Base-by-base conservation (phyloP, 2,797 vertebrate species). In the Spinus olivaceus region DNA sequence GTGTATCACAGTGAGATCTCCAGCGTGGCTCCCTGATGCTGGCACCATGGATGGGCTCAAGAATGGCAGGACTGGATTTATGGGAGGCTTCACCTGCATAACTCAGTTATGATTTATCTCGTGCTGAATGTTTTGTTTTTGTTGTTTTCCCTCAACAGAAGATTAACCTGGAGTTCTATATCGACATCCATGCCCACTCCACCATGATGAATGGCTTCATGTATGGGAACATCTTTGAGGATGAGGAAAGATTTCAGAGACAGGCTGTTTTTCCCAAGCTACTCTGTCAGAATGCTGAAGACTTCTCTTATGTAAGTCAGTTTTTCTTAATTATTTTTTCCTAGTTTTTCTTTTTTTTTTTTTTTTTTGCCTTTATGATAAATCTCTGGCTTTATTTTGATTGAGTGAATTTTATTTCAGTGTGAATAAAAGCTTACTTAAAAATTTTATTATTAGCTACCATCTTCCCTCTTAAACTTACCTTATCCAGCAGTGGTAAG, bases 121-220 rank as follows among this genome's bases (percentile, higher is more conserved):
- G 8, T 23, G 51, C 66, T 71, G 85, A 95, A 70, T 90, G 56
- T 78, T 54, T 85, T 83, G 59, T 35, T 91, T 46, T 64, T 87
- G 77, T 74, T 88, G 69, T 94, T 94, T 89, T 94, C 85, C 78
- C 39, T 94, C 94, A 84, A 97, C 94, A 99, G 99, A 99, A 98
- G 96, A 99, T 98, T 91, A 99, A 98, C 97, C 96, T 99, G 98
- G 99, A 99, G 97, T 99, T 99, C 98, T 99, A 99, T 98, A 99
- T 99, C 46, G 99, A 99, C 87, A 99, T 99, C 72, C 99, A 99
- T 64, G 99, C 99, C 95, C 99, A 99, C 98, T 99, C 99, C 97
- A 99, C 99, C 97, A 99, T 99, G 99, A 99, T 99, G 98, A 99
- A 99, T 84, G 99, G 99, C 96, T 99, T 99, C 98, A 99, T 99